These are phyloP conservation scores for Otolemur garnettii DNA, from an alignment of 2,113 vertebrate genomes.

Conservation along the genomic window DNA sequence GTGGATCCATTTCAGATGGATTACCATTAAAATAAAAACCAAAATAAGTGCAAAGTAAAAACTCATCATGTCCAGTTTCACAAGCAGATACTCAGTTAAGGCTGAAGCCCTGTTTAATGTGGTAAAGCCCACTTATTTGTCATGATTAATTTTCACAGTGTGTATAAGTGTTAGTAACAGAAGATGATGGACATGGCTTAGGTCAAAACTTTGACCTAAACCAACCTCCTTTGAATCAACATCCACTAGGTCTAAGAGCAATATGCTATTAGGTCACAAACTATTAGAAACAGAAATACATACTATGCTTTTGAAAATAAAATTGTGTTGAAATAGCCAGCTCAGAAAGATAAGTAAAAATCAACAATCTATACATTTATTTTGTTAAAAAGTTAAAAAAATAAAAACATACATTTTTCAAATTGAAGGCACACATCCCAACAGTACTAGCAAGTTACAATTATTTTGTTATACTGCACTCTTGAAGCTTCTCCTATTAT, in stretches of 20 bases:
- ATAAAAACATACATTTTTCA: background rate
- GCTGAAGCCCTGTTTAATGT: background rate
- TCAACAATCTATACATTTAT: background rate
- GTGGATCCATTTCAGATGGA: background rate
- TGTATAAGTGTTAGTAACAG: background rate
- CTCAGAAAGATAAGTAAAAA: slow-evolving; percentile 30
- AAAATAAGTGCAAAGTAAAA: background rate
- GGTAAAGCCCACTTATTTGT: slow-evolving; percentile 4
- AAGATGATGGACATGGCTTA: background rate
- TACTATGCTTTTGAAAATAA: background rate
- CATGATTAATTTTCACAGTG: background rate
- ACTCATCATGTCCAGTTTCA: background rate
- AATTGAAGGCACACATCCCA: background rate
- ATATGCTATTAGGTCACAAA: background rate
- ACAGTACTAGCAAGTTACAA: background rate
- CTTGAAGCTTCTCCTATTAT: background rate
- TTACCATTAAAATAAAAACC: slow-evolving; percentile 26
- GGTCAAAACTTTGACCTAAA: slow-evolving; percentile 40
- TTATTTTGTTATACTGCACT: background rate
- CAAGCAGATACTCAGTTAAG: background rate
- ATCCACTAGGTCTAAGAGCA: background rate
- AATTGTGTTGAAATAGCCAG: background rate
- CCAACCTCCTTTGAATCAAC: slow-evolving; percentile 1
- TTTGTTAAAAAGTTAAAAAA: background rate
- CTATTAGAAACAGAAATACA: background rate